Base-by-base conservation (phyloP, 2,888 invertebrate species). In the Pseudanteris insignis region DNA sequence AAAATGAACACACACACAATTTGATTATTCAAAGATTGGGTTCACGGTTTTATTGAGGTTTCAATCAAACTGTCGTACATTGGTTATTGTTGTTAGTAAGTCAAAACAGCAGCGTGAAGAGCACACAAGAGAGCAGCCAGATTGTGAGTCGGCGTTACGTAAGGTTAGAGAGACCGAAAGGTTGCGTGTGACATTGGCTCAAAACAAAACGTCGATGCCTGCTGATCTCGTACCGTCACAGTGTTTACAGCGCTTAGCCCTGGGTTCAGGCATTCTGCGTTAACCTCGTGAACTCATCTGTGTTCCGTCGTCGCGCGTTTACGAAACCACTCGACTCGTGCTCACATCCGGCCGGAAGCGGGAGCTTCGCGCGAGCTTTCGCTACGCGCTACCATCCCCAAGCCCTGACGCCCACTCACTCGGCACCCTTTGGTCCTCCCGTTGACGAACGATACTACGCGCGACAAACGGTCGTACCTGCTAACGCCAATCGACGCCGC, bases 171-270 rank as follows among this genome's bases (percentile, higher is more conserved):
- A 51, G 38, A 44, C 30, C 26, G 33, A 26, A 40, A 34, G 7
- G 12, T 12, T 30, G 24, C 14, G 26, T 25, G 36, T 29, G 28
- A 21, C 34, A 44, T 15, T 26, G 12, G 5, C 21, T 40, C 12
- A 38, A 54, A 38, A 46, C 54, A 54, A 46, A 38, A n/a, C n/a
- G n/a, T 30, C 13, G 43, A 26, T 13, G 14, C 14, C 13, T 26
- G 28, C 15, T 29, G 12, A 43, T 44, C 62, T 18, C 78, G 76
- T 88, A 91, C 91, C 91, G 90, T 91, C 91, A 89, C 91, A 91
- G 84, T 90, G 90, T 86, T 89, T 90, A 89, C 91, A 91, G 88
- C 91, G 90, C 85, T 91, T 91, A 84, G 91, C 89, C 87, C 90
- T 89, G 84, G 91, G 90, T 84, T 87, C 86, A 83, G 85, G 86